Conservation (phyloP, 2,113 vertebrate species). For the Sarotherodon lohbergeri region DNA sequence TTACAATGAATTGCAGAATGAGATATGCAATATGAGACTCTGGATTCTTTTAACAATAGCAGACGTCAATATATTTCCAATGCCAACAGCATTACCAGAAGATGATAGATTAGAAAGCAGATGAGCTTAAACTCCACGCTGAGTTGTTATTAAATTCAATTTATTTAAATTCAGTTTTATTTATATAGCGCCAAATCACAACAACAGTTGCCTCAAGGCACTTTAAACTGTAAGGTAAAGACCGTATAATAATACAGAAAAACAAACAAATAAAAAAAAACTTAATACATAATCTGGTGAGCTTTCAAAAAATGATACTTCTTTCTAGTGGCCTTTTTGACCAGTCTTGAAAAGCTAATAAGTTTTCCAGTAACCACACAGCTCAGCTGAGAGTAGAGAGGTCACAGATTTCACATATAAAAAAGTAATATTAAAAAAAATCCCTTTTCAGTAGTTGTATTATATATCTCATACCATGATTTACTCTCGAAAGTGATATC, state of each 20-base stretch:
- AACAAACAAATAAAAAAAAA: not conserved
- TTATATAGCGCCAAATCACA: not conserved
- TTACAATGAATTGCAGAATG: not conserved
- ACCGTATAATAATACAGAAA: not conserved
- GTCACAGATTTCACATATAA: not conserved
- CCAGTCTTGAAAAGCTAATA: not conserved
- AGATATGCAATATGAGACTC: not conserved
- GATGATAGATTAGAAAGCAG: not conserved
- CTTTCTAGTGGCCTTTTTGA: not conserved
- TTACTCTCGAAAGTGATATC: not conserved
- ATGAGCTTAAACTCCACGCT: not conserved
- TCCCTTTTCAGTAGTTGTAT: not conserved
- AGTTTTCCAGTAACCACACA: not conserved
- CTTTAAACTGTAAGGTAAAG: not conserved
- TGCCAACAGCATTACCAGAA: not conserved
- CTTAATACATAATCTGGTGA: not conserved
- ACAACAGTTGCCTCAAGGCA: not conserved
- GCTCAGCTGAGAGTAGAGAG: not conserved
- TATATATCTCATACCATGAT: not conserved
- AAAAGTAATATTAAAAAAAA: not conserved
- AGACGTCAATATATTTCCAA: not conserved
- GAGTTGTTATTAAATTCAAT: not conserved
- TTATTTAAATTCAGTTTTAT: not conserved
- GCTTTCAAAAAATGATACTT: not conserved
- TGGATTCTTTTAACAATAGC: not conserved